Conservation (phyloP, 2,888 invertebrate genomes). For the Leptopilina syphax region DNA sequence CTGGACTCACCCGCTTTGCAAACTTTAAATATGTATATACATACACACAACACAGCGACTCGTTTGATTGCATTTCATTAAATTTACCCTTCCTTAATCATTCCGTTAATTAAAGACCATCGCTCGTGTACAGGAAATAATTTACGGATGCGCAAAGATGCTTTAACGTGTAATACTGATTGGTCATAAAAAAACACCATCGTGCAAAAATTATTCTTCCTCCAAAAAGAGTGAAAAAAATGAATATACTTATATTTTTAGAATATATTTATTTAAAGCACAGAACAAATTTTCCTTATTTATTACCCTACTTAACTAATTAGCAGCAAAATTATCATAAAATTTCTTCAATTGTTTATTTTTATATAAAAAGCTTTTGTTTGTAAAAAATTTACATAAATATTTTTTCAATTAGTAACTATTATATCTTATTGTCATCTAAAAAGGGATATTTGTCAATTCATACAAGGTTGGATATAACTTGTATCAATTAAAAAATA, state of each 20-base stretch:
- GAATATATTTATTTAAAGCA: not conserved
- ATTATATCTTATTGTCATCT: no score
- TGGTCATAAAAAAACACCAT: not conserved
- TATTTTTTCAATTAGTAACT: no score
- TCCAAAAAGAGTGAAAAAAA: not conserved
- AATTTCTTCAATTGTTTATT: no score
- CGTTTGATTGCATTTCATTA: constrained; percentile 65
- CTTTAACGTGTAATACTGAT: constrained; percentile 33
- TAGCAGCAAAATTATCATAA: no score
- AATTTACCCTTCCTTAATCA: constrained; percentile 60
- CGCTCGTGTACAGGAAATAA: constrained; percentile 49
- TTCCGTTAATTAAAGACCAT: constrained; percentile 62
- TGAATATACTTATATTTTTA: constrained; percentile 3
- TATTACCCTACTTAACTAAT: no score
- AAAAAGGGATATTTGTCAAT: no score
- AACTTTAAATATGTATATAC: not conserved
- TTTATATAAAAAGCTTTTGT: no score
- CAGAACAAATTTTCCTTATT: no score
- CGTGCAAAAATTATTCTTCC: no score
- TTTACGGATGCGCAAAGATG: constrained; percentile 38
- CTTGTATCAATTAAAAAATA: no score
- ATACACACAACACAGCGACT: constrained; percentile 44
- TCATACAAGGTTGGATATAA: no score
- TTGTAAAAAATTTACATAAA: no score
- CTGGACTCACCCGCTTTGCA: constrained; percentile 12